Evolutionary conservation across 1,140 invertebrate genomes (phyloP).

Genomic region (Drosophila bifasciata): DNA sequence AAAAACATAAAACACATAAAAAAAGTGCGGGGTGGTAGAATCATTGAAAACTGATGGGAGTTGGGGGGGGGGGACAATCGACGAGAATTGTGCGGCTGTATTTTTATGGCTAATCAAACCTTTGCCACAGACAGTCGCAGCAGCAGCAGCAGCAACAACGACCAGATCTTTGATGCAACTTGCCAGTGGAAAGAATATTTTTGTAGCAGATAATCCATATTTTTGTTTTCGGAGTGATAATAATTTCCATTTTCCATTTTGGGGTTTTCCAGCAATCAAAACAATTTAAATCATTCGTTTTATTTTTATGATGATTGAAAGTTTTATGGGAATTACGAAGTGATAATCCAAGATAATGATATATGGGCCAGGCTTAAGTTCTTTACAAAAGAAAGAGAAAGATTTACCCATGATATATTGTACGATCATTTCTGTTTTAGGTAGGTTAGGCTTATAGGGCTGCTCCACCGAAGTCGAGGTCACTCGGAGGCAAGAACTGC

Average conservation of each 20-base stretch:
- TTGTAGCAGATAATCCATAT: constrained; percentile 26
- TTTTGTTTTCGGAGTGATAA: constrained; percentile 7
- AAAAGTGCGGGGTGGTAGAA: constrained; percentile 10
- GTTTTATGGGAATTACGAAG: constrained; percentile 1
- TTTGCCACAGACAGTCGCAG: constrained; percentile 67
- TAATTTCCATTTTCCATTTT: background rate
- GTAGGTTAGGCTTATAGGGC: too few species aligned
- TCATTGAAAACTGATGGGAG: background rate
- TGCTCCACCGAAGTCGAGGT: too few species aligned
- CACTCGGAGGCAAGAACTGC: too few species aligned
- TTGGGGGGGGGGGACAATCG: constrained; percentile 43
- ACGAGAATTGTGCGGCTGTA: constrained; percentile 45
- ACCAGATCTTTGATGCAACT: too few species aligned
- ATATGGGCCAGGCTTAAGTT: background rate
- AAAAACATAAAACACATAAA: constrained; percentile 5
- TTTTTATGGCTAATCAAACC: constrained; percentile 80
- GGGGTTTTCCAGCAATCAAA: constrained; percentile 9
- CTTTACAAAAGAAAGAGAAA: too few species aligned
- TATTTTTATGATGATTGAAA: constrained; percentile 7
- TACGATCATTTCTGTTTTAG: too few species aligned
- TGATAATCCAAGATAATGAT: background rate
- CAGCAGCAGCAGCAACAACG: background rate
- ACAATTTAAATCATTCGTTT: constrained; percentile 22
- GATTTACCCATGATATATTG: too few species aligned
- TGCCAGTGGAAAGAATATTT: constrained; percentile 3